These are phyloP conservation scores for Trachelus stipa DNA, from an alignment of 2,888 invertebrate genomes.

Conservation along the genomic window DNA sequence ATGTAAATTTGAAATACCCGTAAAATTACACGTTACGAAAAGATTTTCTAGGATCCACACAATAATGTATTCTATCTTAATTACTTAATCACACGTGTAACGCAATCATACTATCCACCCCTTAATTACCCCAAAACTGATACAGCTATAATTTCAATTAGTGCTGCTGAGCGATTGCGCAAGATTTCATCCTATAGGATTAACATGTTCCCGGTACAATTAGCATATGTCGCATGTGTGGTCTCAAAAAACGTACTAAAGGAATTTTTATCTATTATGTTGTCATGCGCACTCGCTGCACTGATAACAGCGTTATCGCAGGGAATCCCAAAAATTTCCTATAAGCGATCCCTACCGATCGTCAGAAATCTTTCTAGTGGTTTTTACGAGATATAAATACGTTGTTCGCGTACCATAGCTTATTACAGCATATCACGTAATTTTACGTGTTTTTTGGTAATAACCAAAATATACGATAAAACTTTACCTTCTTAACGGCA, in stretches of 20 bases:
- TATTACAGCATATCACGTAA: neutral
- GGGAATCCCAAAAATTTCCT: neutral
- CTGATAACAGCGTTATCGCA: neutral
- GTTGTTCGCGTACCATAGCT: neutral
- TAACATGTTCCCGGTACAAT: constrained; percentile 29
- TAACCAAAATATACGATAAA: neutral
- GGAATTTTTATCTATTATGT: neutral
- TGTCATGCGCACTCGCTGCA: neutral
- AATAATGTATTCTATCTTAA: constrained; percentile 28
- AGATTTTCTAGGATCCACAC: neutral
- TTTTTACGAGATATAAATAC: neutral
- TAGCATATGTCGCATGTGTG: constrained; percentile 23
- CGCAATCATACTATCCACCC: constrained; percentile 35
- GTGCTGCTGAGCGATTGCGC: constrained; percentile 34
- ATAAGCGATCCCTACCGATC: neutral
- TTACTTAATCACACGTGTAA: constrained; percentile 36
- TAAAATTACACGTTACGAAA: constrained; percentile 4
- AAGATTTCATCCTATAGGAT: constrained; percentile 30
- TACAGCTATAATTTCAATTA: constrained; percentile 48
- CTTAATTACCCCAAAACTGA: constrained; percentile 44
- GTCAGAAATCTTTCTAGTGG: neutral
- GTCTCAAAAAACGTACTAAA: constrained; percentile 1
- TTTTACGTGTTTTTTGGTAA: neutral
- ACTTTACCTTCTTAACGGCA: neutral
- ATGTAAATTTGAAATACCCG: neutral